phyloP scores from a whole-genome alignment of 2,797 vertebrate species.

The Cyclopterus lumpus region DNA sequence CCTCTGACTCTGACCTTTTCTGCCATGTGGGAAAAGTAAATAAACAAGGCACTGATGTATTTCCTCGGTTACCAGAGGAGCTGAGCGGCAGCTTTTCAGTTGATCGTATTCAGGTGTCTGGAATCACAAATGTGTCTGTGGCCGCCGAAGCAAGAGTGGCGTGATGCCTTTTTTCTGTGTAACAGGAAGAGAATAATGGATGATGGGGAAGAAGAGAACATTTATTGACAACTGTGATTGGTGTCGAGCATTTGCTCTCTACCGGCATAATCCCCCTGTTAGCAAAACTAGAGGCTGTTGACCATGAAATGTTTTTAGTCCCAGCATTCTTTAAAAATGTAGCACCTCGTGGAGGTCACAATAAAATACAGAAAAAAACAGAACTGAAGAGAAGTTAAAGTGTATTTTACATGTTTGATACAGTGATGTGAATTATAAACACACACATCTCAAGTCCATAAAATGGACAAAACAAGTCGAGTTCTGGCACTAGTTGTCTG shows the following conservation, averaged over 20 bases:
- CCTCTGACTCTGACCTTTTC: slow-evolving; percentile 84
- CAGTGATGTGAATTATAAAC: slow-evolving; percentile 22
- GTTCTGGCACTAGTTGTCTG: slow-evolving; percentile 30
- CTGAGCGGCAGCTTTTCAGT: slow-evolving; percentile 68
- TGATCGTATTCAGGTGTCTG: slow-evolving; percentile 75
- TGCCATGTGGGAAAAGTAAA: slow-evolving; percentile 82
- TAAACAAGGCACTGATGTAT: slow-evolving; percentile 83
- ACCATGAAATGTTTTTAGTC: slow-evolving; percentile 61
- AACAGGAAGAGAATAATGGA: slow-evolving; percentile 59
- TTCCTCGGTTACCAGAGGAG: slow-evolving; percentile 68
- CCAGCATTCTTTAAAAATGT: slow-evolving; percentile 32
- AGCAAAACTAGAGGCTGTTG: slow-evolving; percentile 48
- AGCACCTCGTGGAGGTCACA: slow-evolving; percentile 32
- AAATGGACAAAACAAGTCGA: slow-evolving; percentile 16
- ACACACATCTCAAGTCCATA: neutral
- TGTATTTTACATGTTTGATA: slow-evolving; percentile 23
- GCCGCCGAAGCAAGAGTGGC: slow-evolving; percentile 49
- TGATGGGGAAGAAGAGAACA: slow-evolving; percentile 55
- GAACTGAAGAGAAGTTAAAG: neutral
- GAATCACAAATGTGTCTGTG: slow-evolving; percentile 65
- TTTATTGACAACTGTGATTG: slow-evolving; percentile 70
- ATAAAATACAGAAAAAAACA: slow-evolving; percentile 29
- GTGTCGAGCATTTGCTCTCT: slow-evolving; percentile 53
- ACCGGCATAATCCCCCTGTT: slow-evolving; percentile 49
- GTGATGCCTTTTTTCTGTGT: slow-evolving; percentile 41